These are phyloP conservation scores for Hypsopygia costalis DNA, from an alignment of 2,888 invertebrate species.

Conservation along the genomic window DNA sequence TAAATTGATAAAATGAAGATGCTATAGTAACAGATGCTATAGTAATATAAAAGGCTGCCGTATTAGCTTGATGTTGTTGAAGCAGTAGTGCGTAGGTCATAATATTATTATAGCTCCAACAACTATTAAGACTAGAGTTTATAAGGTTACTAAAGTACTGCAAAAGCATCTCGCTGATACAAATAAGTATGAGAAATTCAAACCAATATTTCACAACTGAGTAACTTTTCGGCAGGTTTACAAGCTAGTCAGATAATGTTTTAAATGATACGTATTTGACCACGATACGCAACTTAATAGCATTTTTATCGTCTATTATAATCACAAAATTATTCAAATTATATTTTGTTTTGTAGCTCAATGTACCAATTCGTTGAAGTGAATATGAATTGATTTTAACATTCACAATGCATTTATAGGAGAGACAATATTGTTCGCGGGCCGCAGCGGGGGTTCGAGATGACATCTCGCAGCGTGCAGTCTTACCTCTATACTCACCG, in stretches of 20 bases:
- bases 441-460: constrained; percentile 71
- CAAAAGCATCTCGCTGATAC: no score
- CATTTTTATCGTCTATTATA: constrained; percentile 15
- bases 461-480: constrained; percentile 78
- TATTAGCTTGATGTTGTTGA: no score
- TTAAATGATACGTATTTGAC: constrained; percentile 26
- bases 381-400: constrained; percentile 74
- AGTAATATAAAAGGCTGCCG: no score
- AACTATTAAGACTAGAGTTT: no score
- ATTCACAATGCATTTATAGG: constrained; percentile 68
- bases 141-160: no score
- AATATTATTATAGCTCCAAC: no score
- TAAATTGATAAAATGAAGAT: no score
- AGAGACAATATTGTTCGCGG: constrained; percentile 78
- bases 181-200: neutral
- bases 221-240: constrained; percentile 2
- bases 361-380: constrained; percentile 46
- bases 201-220: constrained; percentile 8
- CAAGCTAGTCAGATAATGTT: constrained; percentile 25
- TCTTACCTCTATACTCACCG: constrained; percentile 53
- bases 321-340: constrained; percentile 7
- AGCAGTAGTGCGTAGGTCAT: no score
- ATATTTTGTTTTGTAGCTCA: constrained; percentile 34
- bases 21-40: no score
- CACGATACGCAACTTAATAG: constrained; percentile 33